These are phyloP conservation scores for Pelecanus crispus DNA, from an alignment of 2,113 vertebrate species.

Conservation along the genomic window DNA sequence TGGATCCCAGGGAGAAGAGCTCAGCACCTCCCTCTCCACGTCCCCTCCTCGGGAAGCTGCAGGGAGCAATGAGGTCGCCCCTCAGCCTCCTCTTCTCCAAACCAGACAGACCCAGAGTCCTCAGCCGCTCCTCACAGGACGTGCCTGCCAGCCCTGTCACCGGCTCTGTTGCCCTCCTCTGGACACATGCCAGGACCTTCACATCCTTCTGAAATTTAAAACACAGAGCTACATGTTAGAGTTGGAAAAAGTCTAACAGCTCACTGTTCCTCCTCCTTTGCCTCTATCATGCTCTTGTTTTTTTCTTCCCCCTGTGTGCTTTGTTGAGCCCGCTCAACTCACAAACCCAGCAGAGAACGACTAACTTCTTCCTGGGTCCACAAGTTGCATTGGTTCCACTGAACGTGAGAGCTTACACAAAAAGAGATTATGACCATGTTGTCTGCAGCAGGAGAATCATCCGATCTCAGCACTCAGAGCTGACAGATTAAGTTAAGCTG, in stretches of 20 bases:
- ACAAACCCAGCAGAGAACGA: background rate
- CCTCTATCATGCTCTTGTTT: background rate
- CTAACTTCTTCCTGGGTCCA: background rate
- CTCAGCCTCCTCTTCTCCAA: background rate
- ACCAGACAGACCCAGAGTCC: background rate
- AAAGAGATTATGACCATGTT: no score
- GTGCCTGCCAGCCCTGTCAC: background rate
- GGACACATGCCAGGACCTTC: background rate
- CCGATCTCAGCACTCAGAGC: background rate
- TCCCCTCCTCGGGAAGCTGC: background rate
- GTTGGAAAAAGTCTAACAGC: background rate
- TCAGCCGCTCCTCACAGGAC: background rate
- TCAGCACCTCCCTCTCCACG: background rate
- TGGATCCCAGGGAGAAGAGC: background rate
- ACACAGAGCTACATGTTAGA: no score
- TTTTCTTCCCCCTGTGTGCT: rapidly evolving
- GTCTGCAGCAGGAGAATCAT: background rate
- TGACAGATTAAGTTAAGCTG: rapidly evolving
- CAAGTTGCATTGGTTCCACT: background rate
- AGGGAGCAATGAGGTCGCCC: background rate
- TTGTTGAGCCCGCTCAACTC: background rate
- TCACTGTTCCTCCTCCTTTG: background rate
- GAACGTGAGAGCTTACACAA: background rate
- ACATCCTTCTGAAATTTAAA: background rate
- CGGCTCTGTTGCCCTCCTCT: background rate